phyloP scores from a whole-genome alignment of 2,888 invertebrate species.

The Leptarthrus brevirostris region DNA sequence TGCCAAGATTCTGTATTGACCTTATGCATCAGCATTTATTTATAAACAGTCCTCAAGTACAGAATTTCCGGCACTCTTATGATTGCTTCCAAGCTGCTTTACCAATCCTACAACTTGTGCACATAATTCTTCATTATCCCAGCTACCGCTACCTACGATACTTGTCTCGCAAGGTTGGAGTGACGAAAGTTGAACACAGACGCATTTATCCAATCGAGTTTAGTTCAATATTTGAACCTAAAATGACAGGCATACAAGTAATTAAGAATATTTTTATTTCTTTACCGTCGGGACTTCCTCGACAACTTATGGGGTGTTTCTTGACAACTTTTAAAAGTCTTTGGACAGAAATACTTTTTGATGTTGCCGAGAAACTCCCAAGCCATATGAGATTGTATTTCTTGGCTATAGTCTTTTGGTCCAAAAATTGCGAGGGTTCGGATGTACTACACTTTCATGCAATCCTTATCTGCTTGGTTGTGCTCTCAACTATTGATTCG shows the following conservation, averaged over 20 bases:
- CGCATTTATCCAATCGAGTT: background rate
- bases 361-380: constrained; percentile 59
- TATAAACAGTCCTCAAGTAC: constrained; percentile 78
- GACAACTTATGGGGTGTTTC: too few species aligned
- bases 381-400: constrained; percentile 61
- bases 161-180: constrained; percentile 61
- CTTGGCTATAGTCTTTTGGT: constrained; percentile 64
- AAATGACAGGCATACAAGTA: constrained; percentile 58
- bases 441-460: constrained; percentile 62
- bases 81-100: constrained; percentile 73
- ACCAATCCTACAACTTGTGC: constrained; percentile 73
- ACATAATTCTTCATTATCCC: constrained; percentile 64
- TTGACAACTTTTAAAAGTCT: too few species aligned
- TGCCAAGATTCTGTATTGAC: constrained; percentile 77
- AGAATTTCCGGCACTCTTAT: constrained; percentile 73
- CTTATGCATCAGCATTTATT: constrained; percentile 74
- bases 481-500: constrained; percentile 62
- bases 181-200: constrained; percentile 60
- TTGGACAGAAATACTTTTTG: constrained; percentile 58
- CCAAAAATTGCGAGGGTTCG: constrained; percentile 61
- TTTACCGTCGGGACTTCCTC: too few species aligned
- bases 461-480: constrained; percentile 61
- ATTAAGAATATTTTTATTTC: constrained; percentile 59
- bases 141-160: constrained; percentile 60
- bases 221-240: constrained; percentile 57